Evolutionary conservation across 37 sponge, comb jelly and placozoan genomes (phyloP), one percentile per base, ranked within the genome.

Genomic region (Aplysina aerophoba): DNA sequence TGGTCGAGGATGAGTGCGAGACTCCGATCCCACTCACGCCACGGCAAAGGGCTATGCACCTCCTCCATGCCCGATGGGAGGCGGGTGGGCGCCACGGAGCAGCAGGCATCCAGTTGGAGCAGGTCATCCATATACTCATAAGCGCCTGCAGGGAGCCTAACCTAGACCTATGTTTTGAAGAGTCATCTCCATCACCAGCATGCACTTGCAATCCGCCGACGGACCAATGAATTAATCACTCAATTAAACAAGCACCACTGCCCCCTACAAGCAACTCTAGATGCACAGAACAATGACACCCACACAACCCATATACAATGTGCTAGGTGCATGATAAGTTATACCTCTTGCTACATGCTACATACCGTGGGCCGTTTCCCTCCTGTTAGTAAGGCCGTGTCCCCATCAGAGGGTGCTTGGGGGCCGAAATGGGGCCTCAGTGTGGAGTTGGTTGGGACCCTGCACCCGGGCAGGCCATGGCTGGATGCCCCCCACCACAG

Each of bases 401-500:
- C 37, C 73, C 36, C 73, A 31, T 22, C 37, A 67, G 55, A 41
- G 41, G 31, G 22, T 30, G 38, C 20, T 22, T 72, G 73, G 50
- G 50, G 50, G 50, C 6, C 8, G 50, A 3, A 44, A 8, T 44
- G 50, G 50, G n/a, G n/a, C n/a, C n/a, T 35, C 33, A 22, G 36
- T 35, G 21, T 39, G 37, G 36, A 22, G 73, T 22, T 22, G 73
- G 33, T 4, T 72, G 38, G 22, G 38, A 34, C 34, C 22, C 37
- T 35, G 73, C 22, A 72, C 79, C n/a, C 30, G 79, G 22, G 34
- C 86, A 85, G 6, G 25, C 17, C 6, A 38, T 1, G 17, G 63
- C 57, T 1, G 79, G 86, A 28, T 85, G 86, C 13, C 54, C 55
- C 0, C 59, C 86, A 13, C 28, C 64, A 74, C 85, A 84, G 40